A percentile compares a stretch with the other conserved stretches of the same genome.
Evolutionary conservation across 1,140 invertebrate species (phyloP).

Genomic region (Psix sp.): DNA sequence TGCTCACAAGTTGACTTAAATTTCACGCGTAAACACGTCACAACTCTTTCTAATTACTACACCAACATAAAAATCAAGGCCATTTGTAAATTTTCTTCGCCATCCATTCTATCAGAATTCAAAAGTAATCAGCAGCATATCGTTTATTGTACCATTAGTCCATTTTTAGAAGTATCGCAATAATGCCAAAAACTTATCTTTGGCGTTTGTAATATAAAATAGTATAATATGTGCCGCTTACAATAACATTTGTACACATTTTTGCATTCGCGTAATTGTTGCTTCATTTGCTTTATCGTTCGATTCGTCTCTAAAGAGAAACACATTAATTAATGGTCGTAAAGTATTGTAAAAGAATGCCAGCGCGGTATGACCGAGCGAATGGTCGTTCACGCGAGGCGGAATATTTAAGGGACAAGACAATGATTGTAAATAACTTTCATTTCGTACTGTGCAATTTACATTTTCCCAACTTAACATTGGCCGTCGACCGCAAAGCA

Average conservation of each 20-base stretch:
- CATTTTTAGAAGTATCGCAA: too few relatives aligned
- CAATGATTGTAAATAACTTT: slow-evolving; percentile 68
- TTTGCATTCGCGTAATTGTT: slow-evolving; percentile 57
- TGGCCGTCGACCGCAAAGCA: slow-evolving; percentile 28
- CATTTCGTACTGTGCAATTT: slow-evolving; percentile 67
- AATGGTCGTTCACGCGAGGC: slow-evolving; percentile 49
- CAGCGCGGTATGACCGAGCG: slow-evolving; percentile 51
- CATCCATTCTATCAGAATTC: too few relatives aligned
- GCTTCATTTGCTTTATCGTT: slow-evolving; percentile 59
- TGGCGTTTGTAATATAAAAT: slow-evolving; percentile 16
- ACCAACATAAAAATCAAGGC: too few relatives aligned
- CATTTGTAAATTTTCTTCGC: too few relatives aligned
- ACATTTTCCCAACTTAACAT: slow-evolving; percentile 62
- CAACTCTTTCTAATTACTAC: too few relatives aligned
- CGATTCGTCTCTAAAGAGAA: slow-evolving; percentile 52
- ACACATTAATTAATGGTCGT: slow-evolving; percentile 59
- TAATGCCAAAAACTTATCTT: too few relatives aligned
- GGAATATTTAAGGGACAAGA: slow-evolving; percentile 63
- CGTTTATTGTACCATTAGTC: too few relatives aligned
- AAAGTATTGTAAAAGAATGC: slow-evolving; percentile 61
- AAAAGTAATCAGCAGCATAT: too few relatives aligned
- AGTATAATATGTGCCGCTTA: slow-evolving; percentile 37
- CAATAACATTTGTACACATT: slow-evolving; percentile 50
- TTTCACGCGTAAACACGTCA: too few relatives aligned
- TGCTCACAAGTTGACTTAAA: slow-evolving; percentile 9